A percentile compares a stretch with the other conserved stretches of the same genome.
Conservation (phyloP, 2,113 vertebrate species). For the Lepidothrix coronata region DNA sequence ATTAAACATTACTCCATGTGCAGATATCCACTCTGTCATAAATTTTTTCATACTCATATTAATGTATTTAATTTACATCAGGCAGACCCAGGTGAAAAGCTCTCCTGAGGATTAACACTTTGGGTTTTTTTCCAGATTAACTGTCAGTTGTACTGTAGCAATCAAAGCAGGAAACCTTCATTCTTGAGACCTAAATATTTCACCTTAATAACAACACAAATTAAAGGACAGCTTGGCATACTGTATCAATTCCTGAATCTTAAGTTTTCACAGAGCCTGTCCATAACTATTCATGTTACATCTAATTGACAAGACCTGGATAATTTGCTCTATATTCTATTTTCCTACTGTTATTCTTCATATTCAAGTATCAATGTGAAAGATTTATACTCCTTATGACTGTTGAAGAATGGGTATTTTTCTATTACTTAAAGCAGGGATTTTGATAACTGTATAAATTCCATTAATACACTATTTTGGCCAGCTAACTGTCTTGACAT, state of each 20-base stretch:
- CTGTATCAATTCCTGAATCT: not conserved
- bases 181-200: slow-evolving; percentile 37
- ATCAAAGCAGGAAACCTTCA: slow-evolving; percentile 7
- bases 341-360: not conserved
- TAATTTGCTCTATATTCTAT: not conserved
- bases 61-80: not conserved
- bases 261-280: not conserved
- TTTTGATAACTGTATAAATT: not conserved
- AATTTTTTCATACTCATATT: not conserved
- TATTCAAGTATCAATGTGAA: not conserved
- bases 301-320: not conserved
- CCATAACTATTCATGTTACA: not conserved
- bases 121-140: not conserved
- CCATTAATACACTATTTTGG: not conserved
- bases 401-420: not conserved
- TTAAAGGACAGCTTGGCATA: not conserved
- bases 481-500: not conserved
- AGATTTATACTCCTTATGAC: not conserved
- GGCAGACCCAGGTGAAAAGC: not conserved
- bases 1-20: not conserved
- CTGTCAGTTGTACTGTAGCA: not conserved
- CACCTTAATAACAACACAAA: not conserved
- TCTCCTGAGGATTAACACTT: not conserved
- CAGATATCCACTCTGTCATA: not conserved
- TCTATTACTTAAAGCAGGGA: not conserved